phyloP scores from a whole-genome alignment of 2,797 vertebrate species.

The Takifugu rubripes region DNA sequence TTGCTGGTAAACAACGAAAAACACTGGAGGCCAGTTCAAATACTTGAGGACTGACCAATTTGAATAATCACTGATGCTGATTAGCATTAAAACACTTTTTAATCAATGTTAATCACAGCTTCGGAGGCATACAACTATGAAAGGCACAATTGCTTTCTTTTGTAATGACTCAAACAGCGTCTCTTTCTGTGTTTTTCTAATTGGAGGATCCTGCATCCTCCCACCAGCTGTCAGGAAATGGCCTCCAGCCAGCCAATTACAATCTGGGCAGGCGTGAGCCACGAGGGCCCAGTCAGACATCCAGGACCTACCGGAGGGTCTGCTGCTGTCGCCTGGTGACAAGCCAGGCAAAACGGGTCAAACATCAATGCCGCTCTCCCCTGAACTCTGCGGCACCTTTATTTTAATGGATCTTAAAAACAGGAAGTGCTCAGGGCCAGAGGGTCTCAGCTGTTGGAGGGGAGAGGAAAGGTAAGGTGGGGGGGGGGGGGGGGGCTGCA shows the following conservation, averaged over 20 bases:
- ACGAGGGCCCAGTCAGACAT: conserved; percentile 43
- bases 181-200: conserved; percentile 51
- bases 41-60: too few relatives aligned
- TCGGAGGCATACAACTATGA: too few relatives aligned
- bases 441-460: conserved; percentile 16
- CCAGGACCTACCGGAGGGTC: conserved; percentile 42
- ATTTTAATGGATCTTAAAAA: conserved; percentile 57
- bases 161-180: not conserved
- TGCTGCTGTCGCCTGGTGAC: conserved; percentile 31
- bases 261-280: conserved; percentile 44
- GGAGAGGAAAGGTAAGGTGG: not conserved
- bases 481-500: conserved; percentile 2
- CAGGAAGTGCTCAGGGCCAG: conserved; percentile 34
- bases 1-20: too few relatives aligned
- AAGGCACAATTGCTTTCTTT: not conserved
- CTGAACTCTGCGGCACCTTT: conserved; percentile 5
- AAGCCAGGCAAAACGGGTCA: conserved; percentile 49
- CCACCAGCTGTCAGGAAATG: conserved; percentile 61
- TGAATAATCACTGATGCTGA: too few relatives aligned
- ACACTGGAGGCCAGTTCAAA: too few relatives aligned
- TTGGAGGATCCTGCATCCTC: conserved; percentile 57
- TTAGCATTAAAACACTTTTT: too few relatives aligned
- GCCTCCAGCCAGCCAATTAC: conserved; percentile 66
- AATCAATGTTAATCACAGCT: too few relatives aligned
- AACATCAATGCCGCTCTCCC: conserved; percentile 20